These are phyloP conservation scores for Anhinga anhinga DNA, from an alignment of 2,113 vertebrate genomes.

Conservation along the genomic window DNA sequence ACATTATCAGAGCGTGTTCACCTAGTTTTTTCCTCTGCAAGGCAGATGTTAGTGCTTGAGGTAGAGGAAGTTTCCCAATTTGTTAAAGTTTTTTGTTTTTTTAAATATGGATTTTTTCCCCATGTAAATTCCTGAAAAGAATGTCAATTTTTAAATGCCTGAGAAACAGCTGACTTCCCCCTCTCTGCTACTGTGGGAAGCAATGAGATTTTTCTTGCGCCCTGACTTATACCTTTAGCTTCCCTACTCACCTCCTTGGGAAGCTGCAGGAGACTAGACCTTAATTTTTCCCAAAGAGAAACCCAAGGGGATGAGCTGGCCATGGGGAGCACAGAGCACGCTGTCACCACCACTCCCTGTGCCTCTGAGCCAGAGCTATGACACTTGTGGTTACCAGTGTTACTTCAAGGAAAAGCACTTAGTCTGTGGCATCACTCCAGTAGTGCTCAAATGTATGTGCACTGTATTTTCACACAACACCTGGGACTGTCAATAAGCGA, in stretches of 20 bases:
- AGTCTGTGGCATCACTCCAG: not conserved
- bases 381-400: fast-evolving
- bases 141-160: not conserved
- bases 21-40: not conserved
- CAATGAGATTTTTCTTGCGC: not conserved
- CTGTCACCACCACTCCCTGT: not conserved
- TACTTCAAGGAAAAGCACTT: not conserved
- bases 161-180: not conserved
- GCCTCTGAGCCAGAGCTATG: not conserved
- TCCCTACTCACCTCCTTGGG: not conserved
- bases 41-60: not conserved
- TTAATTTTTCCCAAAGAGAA: not conserved
- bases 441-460: not conserved
- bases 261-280: not conserved
- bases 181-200: not conserved
- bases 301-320: not conserved
- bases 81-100: not conserved
- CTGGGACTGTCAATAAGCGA: not conserved
- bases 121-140: not conserved
- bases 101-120: not conserved
- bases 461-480: not conserved
- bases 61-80: not conserved
- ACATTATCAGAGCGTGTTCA: not conserved
- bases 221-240: not conserved
- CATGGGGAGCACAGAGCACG: not conserved